phyloP scores from a whole-genome alignment of 2,888 invertebrate species.

The Magallana nippona region DNA sequence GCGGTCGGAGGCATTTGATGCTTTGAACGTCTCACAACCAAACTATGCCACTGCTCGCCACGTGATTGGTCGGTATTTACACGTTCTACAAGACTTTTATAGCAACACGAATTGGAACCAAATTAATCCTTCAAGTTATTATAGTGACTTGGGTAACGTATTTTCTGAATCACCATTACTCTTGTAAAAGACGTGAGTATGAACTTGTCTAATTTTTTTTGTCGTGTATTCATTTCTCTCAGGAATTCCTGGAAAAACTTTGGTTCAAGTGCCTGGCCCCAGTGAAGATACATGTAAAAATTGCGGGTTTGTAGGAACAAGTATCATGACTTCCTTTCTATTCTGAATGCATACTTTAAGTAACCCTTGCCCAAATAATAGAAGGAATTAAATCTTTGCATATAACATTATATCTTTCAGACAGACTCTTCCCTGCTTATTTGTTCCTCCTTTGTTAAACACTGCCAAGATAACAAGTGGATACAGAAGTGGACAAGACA shows the following conservation, averaged over 20 bases:
- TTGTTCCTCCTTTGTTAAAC: constrained; percentile 8
- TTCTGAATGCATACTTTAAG: too few species aligned
- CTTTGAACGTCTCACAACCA: constrained; percentile 54
- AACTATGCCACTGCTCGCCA: constrained; percentile 61
- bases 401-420: not conserved
- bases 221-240: not conserved
- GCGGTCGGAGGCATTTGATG: constrained; percentile 53
- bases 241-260: constrained; percentile 59
- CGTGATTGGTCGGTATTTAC: constrained; percentile 65
- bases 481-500: constrained; percentile 65
- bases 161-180: not conserved
- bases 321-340: too few species aligned
- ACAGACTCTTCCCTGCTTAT: constrained; percentile 47
- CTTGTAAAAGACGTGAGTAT: not conserved
- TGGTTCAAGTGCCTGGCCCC: constrained; percentile 57
- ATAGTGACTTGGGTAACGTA: constrained; percentile 59
- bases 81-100: constrained; percentile 69
- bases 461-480: constrained; percentile 63
- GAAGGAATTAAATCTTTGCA: too few species aligned
- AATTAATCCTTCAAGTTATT: constrained; percentile 48
- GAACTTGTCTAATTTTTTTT: too few species aligned
- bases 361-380: too few species aligned
- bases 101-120: constrained; percentile 71
- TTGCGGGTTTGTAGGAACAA: constrained; percentile 58
- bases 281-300: constrained; percentile 59